Base-by-base conservation (phyloP, 2,888 invertebrate genomes). In the Phragmatobia fuliginosa region DNA sequence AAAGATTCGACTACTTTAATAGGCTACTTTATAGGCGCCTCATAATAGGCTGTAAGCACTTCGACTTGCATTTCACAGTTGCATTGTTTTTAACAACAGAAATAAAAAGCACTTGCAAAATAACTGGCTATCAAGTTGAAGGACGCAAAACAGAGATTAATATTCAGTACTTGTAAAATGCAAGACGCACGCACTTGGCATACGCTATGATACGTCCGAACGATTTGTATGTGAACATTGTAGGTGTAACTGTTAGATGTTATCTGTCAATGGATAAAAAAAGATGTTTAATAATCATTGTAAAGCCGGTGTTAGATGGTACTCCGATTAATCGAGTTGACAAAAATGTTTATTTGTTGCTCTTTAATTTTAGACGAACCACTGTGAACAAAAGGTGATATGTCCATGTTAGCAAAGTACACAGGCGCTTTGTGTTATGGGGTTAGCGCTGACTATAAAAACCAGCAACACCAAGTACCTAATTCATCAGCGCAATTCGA, bases 141-240 rank as follows among this genome's bases (percentile, higher is more conserved):
- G 83, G 81, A 72, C 56, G 36, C 65, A 75, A 32, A 28, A 62
- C 18, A 14, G 28, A 38, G 36, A 77, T 83, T 69, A 77, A 66
- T 74, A 87, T 87, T 80, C 84, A 73, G 65, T 62, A 70, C 75
- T 77, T 80, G 83, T 83, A 77, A 78, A 80, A 80, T 83, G 80
- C 82, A 81, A 83, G 81, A 75, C 81, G 78, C 60, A 79, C 79
- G 74, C 75, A 77, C 75, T 77, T 68, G 31, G 80, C 83, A 87
- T 85, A 83, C 76, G 68, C 79, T 85, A 68, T 80, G 71, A 68
- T 68, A 58, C n/a, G 60, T 59, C 45, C 21, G 31, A 33, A 16
- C 38, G 64, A 41, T 67, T 59, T 59, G 62, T 49, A 59, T 70
- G 70, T 14, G 62, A 59, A 66, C 31, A 45, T 68, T 60, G 79